phyloP scores from a whole-genome alignment of 2,797 vertebrate species.

The Rachycentron canadum region DNA sequence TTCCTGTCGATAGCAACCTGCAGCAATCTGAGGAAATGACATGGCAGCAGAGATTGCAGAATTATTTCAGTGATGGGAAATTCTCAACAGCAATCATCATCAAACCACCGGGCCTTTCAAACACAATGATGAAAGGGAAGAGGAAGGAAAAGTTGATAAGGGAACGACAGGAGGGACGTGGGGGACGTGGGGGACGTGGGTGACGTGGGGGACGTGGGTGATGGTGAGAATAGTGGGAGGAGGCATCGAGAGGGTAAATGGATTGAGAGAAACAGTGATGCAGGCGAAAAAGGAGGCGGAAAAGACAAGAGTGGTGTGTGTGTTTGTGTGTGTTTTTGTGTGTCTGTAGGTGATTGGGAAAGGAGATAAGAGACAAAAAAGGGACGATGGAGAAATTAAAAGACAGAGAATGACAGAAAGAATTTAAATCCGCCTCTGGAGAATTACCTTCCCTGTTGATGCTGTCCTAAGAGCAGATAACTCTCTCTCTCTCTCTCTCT shows the following conservation, averaged over 20 bases:
- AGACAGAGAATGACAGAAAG: constrained; percentile 36
- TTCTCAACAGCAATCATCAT: constrained; percentile 46
- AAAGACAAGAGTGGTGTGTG: constrained; percentile 11
- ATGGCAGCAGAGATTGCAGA: constrained; percentile 37
- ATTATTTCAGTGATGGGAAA: constrained; percentile 51
- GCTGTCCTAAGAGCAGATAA: constrained; percentile 55
- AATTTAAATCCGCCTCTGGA: constrained; percentile 57
- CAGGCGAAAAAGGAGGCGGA: constrained; percentile 7
- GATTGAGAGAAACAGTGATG: constrained; percentile 25
- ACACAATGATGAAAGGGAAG: constrained; percentile 57
- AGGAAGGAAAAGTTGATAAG: constrained; percentile 16
- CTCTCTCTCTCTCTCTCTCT: background rate
- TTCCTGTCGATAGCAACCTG: constrained; percentile 18
- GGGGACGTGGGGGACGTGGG: background rate
- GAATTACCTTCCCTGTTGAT: constrained; percentile 66
- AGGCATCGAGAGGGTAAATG: constrained; percentile 20
- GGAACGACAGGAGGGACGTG: constrained; percentile 9
- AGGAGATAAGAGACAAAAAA: constrained; percentile 21
- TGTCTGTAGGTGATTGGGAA: constrained; percentile 18
- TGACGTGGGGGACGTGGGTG: background rate
- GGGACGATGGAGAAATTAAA: constrained; percentile 36
- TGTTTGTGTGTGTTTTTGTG: background rate
- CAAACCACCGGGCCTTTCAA: constrained; percentile 31
- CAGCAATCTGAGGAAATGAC: constrained; percentile 24
- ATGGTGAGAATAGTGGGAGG: constrained; percentile 1